A percentile compares a stretch with the other conserved stretches of the same genome.
phyloP scores from a whole-genome alignment of 2,113 vertebrate genomes.

The Megaceryle torquata region DNA sequence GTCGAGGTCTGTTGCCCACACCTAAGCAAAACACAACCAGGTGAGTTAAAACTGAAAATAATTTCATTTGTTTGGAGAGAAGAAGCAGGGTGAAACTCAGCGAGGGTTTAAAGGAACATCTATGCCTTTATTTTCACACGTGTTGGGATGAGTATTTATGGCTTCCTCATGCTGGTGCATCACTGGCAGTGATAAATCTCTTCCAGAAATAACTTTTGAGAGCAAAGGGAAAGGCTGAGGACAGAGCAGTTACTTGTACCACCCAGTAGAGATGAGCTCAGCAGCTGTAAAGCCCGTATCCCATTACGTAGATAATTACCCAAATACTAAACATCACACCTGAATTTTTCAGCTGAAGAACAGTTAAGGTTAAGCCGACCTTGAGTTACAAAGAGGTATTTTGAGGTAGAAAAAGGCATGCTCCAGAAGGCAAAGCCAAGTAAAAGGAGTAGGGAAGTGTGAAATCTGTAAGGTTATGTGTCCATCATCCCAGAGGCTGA shows the following conservation, averaged over 20 bases:
- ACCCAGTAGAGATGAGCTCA: background rate
- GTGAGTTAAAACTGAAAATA: background rate
- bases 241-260: background rate
- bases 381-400: background rate
- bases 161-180: background rate
- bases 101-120: background rate
- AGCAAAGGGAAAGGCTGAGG: background rate
- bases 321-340: background rate
- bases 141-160: background rate
- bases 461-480: accelerated
- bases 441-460: background rate
- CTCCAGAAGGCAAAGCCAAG: background rate
- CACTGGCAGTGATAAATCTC: background rate
- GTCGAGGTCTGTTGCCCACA: conserved; percentile 89
- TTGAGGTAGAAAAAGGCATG: background rate
- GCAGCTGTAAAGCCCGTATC: background rate
- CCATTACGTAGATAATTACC: background rate
- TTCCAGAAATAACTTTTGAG: background rate
- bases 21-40: conserved; percentile 67
- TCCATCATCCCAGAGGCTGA: too few relatives aligned
- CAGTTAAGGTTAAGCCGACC: background rate
- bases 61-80: background rate
- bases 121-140: background rate
- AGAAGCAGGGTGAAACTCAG: background rate
- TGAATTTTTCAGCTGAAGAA: background rate